Evolutionary conservation across 2,797 vertebrate genomes (phyloP).

Genomic region (Lepus oiostolus): DNA sequence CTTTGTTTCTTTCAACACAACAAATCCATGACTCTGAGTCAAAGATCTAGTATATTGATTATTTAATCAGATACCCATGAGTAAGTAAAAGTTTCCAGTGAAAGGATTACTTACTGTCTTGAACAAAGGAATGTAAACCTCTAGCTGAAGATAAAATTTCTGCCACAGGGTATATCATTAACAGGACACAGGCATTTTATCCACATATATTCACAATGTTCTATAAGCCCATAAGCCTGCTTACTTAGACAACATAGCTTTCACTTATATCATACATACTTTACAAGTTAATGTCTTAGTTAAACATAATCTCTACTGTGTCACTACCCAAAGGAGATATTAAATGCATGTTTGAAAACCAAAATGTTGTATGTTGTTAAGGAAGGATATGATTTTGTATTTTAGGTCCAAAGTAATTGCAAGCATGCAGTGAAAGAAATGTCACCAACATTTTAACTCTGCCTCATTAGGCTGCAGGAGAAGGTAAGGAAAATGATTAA

Average conservation of each 20-base stretch:
- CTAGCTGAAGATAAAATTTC: conserved; percentile 51
- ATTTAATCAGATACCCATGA: background rate
- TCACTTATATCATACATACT: conserved; percentile 41
- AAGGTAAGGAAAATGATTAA: conserved; percentile 18
- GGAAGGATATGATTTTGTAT: conserved; percentile 12
- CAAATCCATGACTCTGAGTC: conserved; percentile 42
- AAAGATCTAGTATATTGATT: conserved; percentile 31
- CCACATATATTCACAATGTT: conserved; percentile 26
- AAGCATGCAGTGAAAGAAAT: conserved; percentile 43
- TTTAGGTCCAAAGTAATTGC: background rate
- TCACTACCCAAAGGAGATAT: conserved; percentile 46
- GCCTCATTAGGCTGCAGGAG: background rate
- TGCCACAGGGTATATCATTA: conserved; percentile 33
- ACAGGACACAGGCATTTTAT: conserved; percentile 57
- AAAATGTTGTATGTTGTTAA: conserved; percentile 39
- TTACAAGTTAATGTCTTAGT: conserved; percentile 33
- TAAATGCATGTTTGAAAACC: conserved; percentile 49
- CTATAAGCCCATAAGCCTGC: background rate
- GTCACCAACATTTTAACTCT: conserved; percentile 40
- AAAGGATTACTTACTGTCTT: background rate
- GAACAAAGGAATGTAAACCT: background rate
- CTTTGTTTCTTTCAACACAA: conserved; percentile 21
- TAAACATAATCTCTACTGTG: conserved; percentile 25
- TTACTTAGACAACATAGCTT: conserved; percentile 34
- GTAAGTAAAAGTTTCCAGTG: background rate